Percentiles rank a stretch among this genome's conserved stretches.
phyloP scores from a whole-genome alignment of 2,797 vertebrate species.

The Crossoptilon crossoptilon region DNA sequence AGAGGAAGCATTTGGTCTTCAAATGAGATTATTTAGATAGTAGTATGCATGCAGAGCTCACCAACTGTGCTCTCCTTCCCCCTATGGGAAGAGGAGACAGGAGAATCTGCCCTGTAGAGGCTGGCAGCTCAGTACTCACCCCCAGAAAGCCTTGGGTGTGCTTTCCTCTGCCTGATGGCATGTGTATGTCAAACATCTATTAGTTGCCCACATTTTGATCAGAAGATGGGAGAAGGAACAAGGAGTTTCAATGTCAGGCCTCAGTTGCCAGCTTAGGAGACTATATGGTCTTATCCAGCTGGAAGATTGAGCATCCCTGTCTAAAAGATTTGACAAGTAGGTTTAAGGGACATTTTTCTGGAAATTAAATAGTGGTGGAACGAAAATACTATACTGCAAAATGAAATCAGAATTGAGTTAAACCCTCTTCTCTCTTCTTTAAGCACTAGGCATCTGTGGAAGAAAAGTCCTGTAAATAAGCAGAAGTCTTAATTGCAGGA shows the following conservation, averaged over 20 bases:
- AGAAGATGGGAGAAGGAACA: background rate
- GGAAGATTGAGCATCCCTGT: background rate
- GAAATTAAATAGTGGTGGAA: background rate
- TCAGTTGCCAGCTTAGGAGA: background rate
- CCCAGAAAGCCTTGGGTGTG: background rate
- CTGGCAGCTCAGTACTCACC: background rate
- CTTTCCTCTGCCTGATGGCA: background rate
- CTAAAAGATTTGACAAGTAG: background rate
- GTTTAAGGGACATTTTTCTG: background rate
- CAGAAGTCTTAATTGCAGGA: background rate
- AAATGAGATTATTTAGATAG: background rate
- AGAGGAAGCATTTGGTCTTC: background rate
- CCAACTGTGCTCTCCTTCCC: background rate
- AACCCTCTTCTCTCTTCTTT: background rate
- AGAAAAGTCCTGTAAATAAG: background rate
- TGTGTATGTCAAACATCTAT: rapidly evolving
- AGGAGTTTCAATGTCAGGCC: background rate
- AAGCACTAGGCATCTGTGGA: background rate
- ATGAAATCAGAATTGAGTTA: background rate
- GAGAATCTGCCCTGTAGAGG: background rate
- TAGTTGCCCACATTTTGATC: background rate
- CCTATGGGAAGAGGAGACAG: rapidly evolving
- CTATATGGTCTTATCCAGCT: background rate
- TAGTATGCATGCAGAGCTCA: background rate
- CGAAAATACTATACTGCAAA: background rate